Conservation (phyloP, 2,113 vertebrate genomes). For the Pseudolaguvia tuberculata region DNA sequence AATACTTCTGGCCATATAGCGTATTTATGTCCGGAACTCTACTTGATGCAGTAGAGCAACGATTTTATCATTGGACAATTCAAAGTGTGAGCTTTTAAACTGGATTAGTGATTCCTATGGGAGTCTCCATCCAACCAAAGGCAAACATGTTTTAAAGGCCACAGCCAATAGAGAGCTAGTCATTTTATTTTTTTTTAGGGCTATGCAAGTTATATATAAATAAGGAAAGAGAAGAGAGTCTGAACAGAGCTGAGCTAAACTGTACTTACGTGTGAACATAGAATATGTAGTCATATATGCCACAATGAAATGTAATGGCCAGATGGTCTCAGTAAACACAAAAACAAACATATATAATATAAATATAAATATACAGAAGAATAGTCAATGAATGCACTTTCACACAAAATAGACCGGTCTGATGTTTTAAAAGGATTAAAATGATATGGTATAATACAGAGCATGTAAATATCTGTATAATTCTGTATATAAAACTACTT, state of each 20-base stretch:
- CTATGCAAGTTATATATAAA: background rate
- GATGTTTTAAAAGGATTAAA: background rate
- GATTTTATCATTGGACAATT: background rate
- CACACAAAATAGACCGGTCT: background rate
- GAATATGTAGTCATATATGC: slow-evolving; percentile 36
- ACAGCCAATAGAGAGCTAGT: slow-evolving; percentile 24
- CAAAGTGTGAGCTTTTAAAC: background rate
- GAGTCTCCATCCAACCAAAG: slow-evolving; percentile 27
- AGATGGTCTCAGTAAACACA: slow-evolving; percentile 39
- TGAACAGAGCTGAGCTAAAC: slow-evolving; percentile 18
- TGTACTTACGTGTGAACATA: slow-evolving; percentile 48
- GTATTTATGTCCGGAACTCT: slow-evolving; percentile 33
- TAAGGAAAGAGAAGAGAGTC: background rate
- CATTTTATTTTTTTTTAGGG: slow-evolving; percentile 28
- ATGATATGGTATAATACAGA: background rate
- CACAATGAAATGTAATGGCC: slow-evolving; percentile 42
- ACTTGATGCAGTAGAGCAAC: slow-evolving; percentile 11
- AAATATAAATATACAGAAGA: slow-evolving; percentile 26
- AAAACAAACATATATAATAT: slow-evolving; percentile 32
- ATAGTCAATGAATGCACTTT: slow-evolving; percentile 25
- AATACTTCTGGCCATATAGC: no score
- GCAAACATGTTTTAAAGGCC: slow-evolving; percentile 3
- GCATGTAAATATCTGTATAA: background rate
- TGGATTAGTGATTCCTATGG: slow-evolving; percentile 15
- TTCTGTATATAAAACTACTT: no score